phyloP scores from a whole-genome alignment of 2,113 vertebrate species.

The Taxidea taxus region DNA sequence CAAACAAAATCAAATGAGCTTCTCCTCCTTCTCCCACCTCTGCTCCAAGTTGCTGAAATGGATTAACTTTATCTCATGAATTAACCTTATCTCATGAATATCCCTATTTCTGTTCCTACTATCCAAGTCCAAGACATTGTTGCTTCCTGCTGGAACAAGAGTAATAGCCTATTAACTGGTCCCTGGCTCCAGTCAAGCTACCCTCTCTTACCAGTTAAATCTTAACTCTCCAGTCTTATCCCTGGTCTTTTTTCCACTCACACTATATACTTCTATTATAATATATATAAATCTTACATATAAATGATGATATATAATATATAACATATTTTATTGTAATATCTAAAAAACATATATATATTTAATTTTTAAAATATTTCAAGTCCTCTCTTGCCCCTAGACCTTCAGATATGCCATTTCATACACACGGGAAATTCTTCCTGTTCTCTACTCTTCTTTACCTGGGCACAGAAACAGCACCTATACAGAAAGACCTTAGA shows the following conservation, averaged over 20 bases:
- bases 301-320: not conserved
- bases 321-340: not conserved
- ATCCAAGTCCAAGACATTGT: not conserved
- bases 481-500: not conserved
- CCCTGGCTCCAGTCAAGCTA: not conserved
- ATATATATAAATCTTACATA: not conserved
- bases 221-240: not conserved
- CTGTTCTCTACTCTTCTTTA: not conserved
- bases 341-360: not conserved
- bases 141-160: not conserved
- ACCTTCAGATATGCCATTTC: not conserved
- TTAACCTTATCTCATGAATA: not conserved
- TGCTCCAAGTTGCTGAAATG: not conserved
- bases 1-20: not conserved
- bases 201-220: not conserved
- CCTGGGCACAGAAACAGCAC: not conserved
- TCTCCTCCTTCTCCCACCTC: not conserved
- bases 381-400: not conserved
- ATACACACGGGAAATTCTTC: not conserved
- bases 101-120: not conserved
- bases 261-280: not conserved
- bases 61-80: not conserved
- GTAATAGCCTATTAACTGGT: not conserved
- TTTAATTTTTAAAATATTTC: not conserved
- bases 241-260: not conserved